Evolutionary conservation across 2,888 invertebrate species (phyloP), one percentile per base, ranked within the genome.

Genomic region (Tenthredo mesomela): DNA sequence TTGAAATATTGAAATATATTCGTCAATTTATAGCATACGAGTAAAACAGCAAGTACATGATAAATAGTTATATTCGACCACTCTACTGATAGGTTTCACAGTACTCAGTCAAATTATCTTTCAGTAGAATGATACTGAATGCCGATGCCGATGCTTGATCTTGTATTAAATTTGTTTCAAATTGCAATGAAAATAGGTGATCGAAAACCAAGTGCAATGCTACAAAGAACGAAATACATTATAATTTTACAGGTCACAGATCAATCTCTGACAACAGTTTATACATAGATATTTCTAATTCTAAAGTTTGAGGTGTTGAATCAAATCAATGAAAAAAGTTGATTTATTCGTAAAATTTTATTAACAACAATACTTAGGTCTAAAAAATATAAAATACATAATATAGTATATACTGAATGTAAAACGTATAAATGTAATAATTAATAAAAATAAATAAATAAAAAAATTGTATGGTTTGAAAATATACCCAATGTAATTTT

Each of bases 331-430:
- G 54, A 77, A 7, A 29, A 54, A 25, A 18, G n/a, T 54, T 54
- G 12, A 18, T 77, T 50, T 50, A 33, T 33, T 50, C 2, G 33
- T n/a, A 0, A 47, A 18, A 29, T 15, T 77, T 80, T 80, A 80
- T 80, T 80, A 80, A 61, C 78, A 78, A 58, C 61, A 80, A 61
- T 58, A 61, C 61, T 80, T 80, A 80, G 5, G 61, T 80, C 58
- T 80, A 80, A 40, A 21, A 21, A 58, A 50, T 80, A 80, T 61
- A 61, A 80, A 80, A 80, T 37, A 15, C 18, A 50, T 77, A 10
- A 50, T 77, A 10, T 40, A 40, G 12, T 61, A 40, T 61, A 40
- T 25, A 21, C 21, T n/a, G 18, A 77, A 54, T 77, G 47, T 50
- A 21, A 77, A 58, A 80, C 37, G 37, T 61, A 61, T 40, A 21